A percentile compares a stretch with the other conserved stretches of the same genome.
Conservation (phyloP, 23 tunicate species). For the Corella eumyota region DNA sequence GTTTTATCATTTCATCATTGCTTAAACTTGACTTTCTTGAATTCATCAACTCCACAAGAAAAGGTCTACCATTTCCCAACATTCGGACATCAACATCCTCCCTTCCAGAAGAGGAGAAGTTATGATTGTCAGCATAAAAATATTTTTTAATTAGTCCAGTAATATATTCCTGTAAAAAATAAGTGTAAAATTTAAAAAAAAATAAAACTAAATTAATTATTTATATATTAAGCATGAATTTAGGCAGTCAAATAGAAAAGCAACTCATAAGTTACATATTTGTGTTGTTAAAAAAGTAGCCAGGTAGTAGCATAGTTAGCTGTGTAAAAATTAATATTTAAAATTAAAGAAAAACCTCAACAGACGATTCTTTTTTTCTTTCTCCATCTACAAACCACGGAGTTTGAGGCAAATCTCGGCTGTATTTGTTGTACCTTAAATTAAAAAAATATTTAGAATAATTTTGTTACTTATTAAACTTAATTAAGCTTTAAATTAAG, state of each 20-base stretch:
- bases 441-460: not conserved
- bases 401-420: slow-evolving; percentile 81
- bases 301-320: too few relatives aligned
- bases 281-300: too few relatives aligned
- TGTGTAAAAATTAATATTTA: slow-evolving; percentile 6
- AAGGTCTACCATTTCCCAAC: slow-evolving; percentile 96
- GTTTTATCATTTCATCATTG: not conserved
- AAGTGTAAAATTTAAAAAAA: not conserved
- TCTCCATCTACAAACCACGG: slow-evolving; percentile 83
- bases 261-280: too few relatives aligned
- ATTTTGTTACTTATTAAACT: not conserved
- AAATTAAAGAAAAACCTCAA: slow-evolving; percentile 17
- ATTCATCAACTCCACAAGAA: slow-evolving; percentile 64
- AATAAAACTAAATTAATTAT: slow-evolving; percentile 2
- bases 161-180: slow-evolving; percentile 46
- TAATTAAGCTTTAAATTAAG: too few relatives aligned
- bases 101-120: slow-evolving; percentile 83
- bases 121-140: slow-evolving; percentile 20
- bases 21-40: slow-evolving; percentile 11
- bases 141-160: slow-evolving; percentile 22
- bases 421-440: slow-evolving; percentile 71
- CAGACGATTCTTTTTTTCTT: slow-evolving; percentile 45
- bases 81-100: slow-evolving; percentile 96
- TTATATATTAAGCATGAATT: too few relatives aligned
- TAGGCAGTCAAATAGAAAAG: too few relatives aligned